A percentile compares a stretch with the other conserved stretches of the same genome.
These are phyloP conservation scores for Goniozus legneri DNA, from an alignment of 1,140 invertebrate species.

Conservation along the genomic window DNA sequence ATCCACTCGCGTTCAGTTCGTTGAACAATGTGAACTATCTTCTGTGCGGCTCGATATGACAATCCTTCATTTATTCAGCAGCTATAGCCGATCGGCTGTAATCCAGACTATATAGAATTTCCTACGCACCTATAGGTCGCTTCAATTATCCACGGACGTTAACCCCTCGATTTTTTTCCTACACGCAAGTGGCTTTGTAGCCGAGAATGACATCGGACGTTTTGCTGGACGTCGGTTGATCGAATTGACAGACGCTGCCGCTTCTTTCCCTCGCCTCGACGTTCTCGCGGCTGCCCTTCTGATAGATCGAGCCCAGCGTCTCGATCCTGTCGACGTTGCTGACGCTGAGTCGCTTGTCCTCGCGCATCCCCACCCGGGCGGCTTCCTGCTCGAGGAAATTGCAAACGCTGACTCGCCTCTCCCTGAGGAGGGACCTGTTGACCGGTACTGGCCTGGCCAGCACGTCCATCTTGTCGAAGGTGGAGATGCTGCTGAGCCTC, in stretches of 20 bases:
- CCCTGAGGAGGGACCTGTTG: slow-evolving; percentile 14
- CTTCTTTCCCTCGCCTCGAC: not conserved
- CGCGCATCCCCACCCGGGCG: slow-evolving; percentile 8
- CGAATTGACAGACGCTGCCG: slow-evolving; percentile 16
- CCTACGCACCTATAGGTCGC: too few species aligned
- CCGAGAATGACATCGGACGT: slow-evolving; percentile 36
- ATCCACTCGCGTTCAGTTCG: too few species aligned
- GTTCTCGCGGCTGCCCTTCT: slow-evolving; percentile 3
- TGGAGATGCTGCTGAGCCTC: slow-evolving; percentile 28
- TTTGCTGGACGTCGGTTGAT: slow-evolving; percentile 42
- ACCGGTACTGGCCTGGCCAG: slow-evolving; percentile 13
- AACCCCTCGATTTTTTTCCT: slow-evolving; percentile 16
- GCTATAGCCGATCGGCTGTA: too few species aligned
- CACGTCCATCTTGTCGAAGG: slow-evolving; percentile 29
- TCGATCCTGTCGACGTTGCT: slow-evolving; percentile 34
- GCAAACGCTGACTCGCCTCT: slow-evolving; percentile 24
- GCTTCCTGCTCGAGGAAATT: slow-evolving; percentile 28
- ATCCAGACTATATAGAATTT: too few species aligned
- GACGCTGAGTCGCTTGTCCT: slow-evolving; percentile 21
- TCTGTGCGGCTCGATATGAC: too few species aligned
- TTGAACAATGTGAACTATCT: too few species aligned
- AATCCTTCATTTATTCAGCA: too few species aligned
- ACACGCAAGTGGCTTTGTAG: slow-evolving; percentile 44
- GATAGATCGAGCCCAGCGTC: slow-evolving; percentile 12
- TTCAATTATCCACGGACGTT: too few species aligned